phyloP scores from a whole-genome alignment of 1,140 invertebrate genomes.

The Pseudobourletiella spinata region DNA sequence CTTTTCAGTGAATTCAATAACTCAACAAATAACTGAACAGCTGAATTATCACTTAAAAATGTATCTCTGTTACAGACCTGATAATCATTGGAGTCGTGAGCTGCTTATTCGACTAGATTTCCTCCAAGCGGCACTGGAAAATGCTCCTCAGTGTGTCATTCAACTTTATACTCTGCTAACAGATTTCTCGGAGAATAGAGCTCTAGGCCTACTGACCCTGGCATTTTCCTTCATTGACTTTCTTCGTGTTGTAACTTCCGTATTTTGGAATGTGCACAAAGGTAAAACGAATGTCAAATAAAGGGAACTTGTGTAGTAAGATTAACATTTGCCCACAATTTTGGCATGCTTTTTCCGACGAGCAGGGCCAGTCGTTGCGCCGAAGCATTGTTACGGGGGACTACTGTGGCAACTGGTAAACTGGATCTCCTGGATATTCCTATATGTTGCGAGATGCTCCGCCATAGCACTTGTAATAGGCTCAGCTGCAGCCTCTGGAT shows the following conservation, averaged over 20 bases:
- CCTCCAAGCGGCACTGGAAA: constrained; percentile 31
- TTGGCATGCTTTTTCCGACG: not conserved
- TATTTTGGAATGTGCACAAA: constrained; percentile 25
- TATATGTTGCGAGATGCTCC: constrained; percentile 14
- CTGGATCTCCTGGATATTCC: constrained; percentile 22
- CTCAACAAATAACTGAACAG: not conserved
- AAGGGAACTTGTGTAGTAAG: not conserved
- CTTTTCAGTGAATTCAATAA: not conserved
- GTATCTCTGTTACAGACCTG: constrained; percentile 13
- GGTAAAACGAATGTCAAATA: constrained; percentile 6
- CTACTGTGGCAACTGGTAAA: constrained; percentile 18
- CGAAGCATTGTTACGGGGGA: constrained; percentile 2
- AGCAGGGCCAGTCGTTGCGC: constrained; percentile 24
- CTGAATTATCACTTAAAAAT: no score
- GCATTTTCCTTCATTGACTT: constrained; percentile 31
- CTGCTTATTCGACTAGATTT: constrained; percentile 26
- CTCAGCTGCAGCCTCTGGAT: not conserved
- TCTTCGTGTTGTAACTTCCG: constrained; percentile 19
- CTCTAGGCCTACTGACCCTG: constrained; percentile 19
- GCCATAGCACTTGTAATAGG: not conserved
- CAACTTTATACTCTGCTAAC: constrained; percentile 25
- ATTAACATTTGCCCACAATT: not conserved
- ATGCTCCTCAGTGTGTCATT: constrained; percentile 31
- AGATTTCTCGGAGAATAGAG: constrained; percentile 13
- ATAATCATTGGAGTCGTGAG: constrained; percentile 29